Percentiles rank a stretch among this genome's conserved stretches.
Conservation (phyloP, 1,140 invertebrate genomes). For the Neodiprion virginianus region DNA sequence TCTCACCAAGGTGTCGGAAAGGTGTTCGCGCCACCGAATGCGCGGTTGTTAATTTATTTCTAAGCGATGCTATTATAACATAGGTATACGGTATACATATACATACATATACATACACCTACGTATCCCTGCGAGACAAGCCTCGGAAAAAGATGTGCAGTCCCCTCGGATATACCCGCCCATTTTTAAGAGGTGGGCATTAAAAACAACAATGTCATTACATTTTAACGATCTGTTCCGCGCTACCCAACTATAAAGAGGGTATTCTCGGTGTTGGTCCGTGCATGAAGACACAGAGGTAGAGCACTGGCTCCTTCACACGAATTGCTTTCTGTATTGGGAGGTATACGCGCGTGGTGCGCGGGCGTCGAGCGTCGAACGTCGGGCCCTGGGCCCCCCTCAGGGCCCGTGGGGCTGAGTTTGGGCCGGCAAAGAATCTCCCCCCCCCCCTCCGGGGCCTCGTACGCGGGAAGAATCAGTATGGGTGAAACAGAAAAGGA, state of each 20-base stretch:
- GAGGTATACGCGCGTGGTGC: slow-evolving; percentile 26
- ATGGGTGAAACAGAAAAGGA: slow-evolving; percentile 43
- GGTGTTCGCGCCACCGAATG: neutral
- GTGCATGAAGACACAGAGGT: neutral
- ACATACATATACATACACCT: slow-evolving; percentile 36
- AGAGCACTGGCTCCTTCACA: slow-evolving; percentile 13
- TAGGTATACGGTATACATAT: too few species aligned
- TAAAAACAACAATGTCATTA: slow-evolving; percentile 56
- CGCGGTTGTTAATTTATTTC: neutral
- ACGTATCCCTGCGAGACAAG: slow-evolving; percentile 28
- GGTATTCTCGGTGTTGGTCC: slow-evolving; percentile 40
- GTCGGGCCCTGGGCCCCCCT: slow-evolving; percentile 19
- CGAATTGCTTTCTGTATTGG: slow-evolving; percentile 18
- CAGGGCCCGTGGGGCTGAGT: neutral
- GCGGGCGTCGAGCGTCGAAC: slow-evolving; percentile 19
- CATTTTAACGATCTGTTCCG: slow-evolving; percentile 54
- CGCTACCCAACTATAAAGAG: slow-evolving; percentile 38
- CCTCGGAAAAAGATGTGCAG: slow-evolving; percentile 30
- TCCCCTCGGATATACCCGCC: neutral
- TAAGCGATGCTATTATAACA: neutral
- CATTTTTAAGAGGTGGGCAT: slow-evolving; percentile 49
- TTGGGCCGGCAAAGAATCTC: neutral
- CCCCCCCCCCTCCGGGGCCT: neutral
- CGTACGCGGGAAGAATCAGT: slow-evolving; percentile 53
- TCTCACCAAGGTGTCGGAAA: neutral